Evolutionary conservation across 1,140 invertebrate species (phyloP).

Genomic region (Aporrectodea caliginosa): DNA sequence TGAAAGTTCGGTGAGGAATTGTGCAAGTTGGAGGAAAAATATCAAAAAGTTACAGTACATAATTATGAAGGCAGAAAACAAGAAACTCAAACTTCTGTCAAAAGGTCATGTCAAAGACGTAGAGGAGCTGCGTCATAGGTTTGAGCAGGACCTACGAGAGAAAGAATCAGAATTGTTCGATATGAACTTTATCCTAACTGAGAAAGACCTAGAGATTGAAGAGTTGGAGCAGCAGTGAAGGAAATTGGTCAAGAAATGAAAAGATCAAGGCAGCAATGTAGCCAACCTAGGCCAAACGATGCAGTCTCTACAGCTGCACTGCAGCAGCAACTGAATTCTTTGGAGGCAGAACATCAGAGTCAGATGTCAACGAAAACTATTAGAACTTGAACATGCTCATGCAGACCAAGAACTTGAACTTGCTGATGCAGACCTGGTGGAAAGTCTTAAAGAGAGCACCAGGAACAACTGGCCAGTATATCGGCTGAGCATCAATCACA

Average conservation of each 20-base stretch:
- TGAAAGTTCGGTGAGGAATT: background rate
- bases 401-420: no score
- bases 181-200: background rate
- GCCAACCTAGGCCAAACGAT: background rate
- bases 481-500: background rate
- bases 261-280: background rate
- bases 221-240: background rate
- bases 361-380: background rate
- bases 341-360: background rate
- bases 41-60: background rate
- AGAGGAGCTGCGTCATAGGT: background rate
- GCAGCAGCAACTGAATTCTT: background rate
- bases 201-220: background rate
- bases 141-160: background rate
- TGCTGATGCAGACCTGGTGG: no score
- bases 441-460: background rate
- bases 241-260: background rate
- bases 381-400: background rate
- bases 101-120: background rate
- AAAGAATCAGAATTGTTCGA: background rate
- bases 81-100: background rate
- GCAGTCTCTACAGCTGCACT: background rate
- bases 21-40: background rate
- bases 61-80: background rate
- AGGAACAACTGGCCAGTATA: background rate